Evolutionary conservation across 1,140 invertebrate genomes (phyloP).

Genomic region (Gryllus bimaculatus): DNA sequence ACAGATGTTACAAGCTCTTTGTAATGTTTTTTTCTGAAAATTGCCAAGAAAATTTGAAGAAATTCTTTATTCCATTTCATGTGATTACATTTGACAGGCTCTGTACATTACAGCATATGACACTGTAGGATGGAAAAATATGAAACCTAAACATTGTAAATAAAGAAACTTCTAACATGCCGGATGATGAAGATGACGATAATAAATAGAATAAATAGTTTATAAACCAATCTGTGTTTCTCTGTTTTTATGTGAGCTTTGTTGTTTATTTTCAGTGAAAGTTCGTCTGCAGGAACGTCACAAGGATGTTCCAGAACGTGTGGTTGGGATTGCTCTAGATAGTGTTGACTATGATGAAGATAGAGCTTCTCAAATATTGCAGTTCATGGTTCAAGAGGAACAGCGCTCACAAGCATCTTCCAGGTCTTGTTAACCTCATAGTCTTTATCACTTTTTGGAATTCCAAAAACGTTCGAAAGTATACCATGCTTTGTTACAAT

Average conservation of each 20-base stretch:
- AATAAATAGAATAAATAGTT: not conserved
- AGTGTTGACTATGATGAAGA: slow-evolving; percentile 76
- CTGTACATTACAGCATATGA: not conserved
- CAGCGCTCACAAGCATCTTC: slow-evolving; percentile 21
- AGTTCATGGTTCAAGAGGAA: slow-evolving; percentile 53
- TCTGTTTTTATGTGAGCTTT: not conserved
- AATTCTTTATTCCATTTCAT: not conserved
- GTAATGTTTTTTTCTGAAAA: too few species aligned
- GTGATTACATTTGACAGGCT: not conserved
- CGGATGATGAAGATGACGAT: not conserved
- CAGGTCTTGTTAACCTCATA: not conserved
- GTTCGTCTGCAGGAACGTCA: slow-evolving; percentile 61
- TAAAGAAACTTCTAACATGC: not conserved
- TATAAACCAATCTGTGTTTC: not conserved
- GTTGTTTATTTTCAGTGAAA: slow-evolving; percentile 50
- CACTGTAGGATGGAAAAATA: not conserved
- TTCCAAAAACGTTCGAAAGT: too few species aligned
- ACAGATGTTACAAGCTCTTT: too few species aligned
- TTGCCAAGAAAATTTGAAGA: too few species aligned
- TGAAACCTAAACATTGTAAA: not conserved
- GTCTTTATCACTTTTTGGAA: too few species aligned
- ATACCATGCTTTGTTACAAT: too few species aligned
- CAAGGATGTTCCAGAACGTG: slow-evolving; percentile 61
- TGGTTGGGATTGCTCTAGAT: slow-evolving; percentile 75
- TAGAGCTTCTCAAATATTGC: slow-evolving; percentile 62